Percentiles rank a stretch among this genome's conserved stretches.
Evolutionary conservation across 2,113 vertebrate genomes (phyloP).

Genomic region (Thalassarche chlororhynchos): DNA sequence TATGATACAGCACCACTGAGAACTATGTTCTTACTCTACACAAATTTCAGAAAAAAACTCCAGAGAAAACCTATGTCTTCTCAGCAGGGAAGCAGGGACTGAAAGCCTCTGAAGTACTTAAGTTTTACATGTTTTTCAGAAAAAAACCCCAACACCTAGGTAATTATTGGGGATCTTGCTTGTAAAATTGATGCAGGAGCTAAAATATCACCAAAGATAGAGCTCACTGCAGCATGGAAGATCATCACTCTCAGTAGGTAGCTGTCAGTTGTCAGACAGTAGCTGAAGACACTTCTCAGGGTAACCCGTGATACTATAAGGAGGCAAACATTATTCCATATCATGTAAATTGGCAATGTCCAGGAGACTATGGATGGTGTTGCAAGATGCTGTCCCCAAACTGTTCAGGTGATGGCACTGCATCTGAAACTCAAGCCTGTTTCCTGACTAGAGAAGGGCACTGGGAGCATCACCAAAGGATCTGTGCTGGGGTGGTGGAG

Average conservation of each 20-base stretch:
- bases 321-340: fast-evolving
- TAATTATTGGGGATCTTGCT: neutral
- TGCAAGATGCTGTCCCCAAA: neutral
- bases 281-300: neutral
- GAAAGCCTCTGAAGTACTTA: neutral
- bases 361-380: neutral
- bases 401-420: neutral
- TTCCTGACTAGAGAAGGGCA: neutral
- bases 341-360: neutral
- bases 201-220: neutral
- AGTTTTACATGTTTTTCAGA: neutral
- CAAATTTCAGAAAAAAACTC: neutral
- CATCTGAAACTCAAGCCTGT: neutral
- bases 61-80: neutral
- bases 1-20: neutral
- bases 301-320: neutral
- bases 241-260: neutral
- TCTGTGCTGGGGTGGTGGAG: neutral
- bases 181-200: neutral
- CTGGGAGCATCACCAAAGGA: neutral
- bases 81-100: neutral
- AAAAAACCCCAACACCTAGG: fast-evolving
- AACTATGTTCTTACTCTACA: neutral
- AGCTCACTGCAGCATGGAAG: neutral
- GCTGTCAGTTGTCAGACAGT: neutral